Base-by-base conservation (phyloP, 1,140 invertebrate genomes). In the Megathymus violae region DNA sequence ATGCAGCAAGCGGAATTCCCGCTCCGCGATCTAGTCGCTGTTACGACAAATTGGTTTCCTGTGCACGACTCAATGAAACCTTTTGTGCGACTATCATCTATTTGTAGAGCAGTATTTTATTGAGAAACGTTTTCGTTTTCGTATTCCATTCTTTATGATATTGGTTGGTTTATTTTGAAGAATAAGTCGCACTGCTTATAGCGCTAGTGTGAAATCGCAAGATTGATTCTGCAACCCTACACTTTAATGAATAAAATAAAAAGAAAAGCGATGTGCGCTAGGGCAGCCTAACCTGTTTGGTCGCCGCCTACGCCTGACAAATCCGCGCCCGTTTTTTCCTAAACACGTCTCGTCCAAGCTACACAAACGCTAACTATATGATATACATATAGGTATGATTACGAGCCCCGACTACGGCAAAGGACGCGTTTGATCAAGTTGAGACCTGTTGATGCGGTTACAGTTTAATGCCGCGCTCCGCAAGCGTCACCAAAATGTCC, bases 271-370 rank as follows among this genome's bases (percentile, higher is more conserved):
- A 65, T 70, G 68, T 68, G 76, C 65, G 82, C 79, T 84, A 84
- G 82, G 75, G 71, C 76, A 82, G 65, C 74, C 51, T 76, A 89
- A 88, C 85, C 85, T 86, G 87, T 88, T 89, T 85, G 78, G 78
- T 66, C 67, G 64, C 70, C 82, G 80, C 84, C 85, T 75, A 86
- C 85, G 79, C 76, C 82, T 78, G 73, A 83, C 85, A 90, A 90
- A 90, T 88, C 87, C 76, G 82, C 84, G 80, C 72, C 77, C 65
- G 78, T 76, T 76, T 80, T 74, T 80, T 74, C 62, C 65, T 36
- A 36, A 34, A 72, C 56, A 51, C 69, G 34, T 36, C 68, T 59
- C 67, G 50, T 44, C 56, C 43, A 56, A 51, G 69, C 56, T 14
- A 67, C 60, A 62, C 62, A 56, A 71, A 67, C 68, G 59, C 60